Evolutionary conservation across 2,797 vertebrate genomes (phyloP), one percentile per base, ranked within the genome.

Genomic region (Synanceia verrucosa): DNA sequence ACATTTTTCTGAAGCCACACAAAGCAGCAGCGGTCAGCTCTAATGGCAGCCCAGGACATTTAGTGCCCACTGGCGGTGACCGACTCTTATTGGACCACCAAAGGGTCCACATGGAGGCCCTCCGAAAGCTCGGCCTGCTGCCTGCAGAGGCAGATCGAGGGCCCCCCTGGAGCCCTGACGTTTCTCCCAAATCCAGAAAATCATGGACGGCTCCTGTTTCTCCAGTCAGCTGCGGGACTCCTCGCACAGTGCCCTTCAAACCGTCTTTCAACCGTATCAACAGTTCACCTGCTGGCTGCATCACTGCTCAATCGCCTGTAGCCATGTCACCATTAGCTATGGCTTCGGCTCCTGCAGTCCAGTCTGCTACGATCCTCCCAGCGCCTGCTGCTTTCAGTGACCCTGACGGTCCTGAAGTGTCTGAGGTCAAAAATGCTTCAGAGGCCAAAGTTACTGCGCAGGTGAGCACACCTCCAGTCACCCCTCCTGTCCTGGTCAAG

Each of bases 71-170:
- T 1, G 28, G 68, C 34, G 39, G 51, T 10, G 91, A 93, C 24
- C 72, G 73, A 62, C 3, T 48, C 29, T 2, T 71, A 16, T 33
- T 84, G 26, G 90, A 95, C 51, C 91, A 88, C n/a, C 90, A 78
- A 66, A 95, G 80, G 71, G 92, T 96, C 6, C 95, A 80, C 4
- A 84, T 84, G 24, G 96, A 99, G 65, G 98, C 98, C 0, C 85
- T 99, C 21, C 89, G 94, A 70, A 99, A 99, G 80, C 91, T 99
- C 0, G 98, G 98, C 8, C 92, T 99, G 26, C 88, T 95, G 87
- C 44, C 47, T 21, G 89, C 94, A 0, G 91, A 95, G 14, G 4
- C 11, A 1, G 84, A 90, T n/a, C 43, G 67, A 0, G 56, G 66
- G 4, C 81, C 87, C 7, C 1, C 39, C 2, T 57, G 51, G 24